These are phyloP conservation scores for Montipora efflorescens DNA, from an alignment of 64 coral and sea anemone genomes.

Conservation along the genomic window DNA sequence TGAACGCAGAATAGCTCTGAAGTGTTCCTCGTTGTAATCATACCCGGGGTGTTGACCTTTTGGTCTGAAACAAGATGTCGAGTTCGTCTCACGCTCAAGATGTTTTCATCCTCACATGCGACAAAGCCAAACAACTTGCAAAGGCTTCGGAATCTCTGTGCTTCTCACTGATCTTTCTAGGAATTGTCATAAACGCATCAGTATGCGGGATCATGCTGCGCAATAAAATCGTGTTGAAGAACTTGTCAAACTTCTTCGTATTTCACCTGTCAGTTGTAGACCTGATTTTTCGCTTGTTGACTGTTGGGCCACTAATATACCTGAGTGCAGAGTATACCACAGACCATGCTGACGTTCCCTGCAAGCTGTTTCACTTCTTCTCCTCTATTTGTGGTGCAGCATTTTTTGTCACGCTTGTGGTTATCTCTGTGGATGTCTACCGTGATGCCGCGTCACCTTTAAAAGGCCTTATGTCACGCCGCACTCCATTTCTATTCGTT, in stretches of 20 bases:
- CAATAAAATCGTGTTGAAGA: constrained; percentile 46
- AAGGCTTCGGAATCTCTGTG: background rate
- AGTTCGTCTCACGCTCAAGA: background rate
- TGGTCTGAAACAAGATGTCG: background rate
- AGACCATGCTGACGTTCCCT: background rate
- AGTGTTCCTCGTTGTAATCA: background rate
- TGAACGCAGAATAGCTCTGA: background rate
- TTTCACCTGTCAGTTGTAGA: constrained; percentile 58
- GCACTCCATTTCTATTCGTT: constrained; percentile 24
- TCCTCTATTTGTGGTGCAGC: constrained; percentile 45
- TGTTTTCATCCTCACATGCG: background rate
- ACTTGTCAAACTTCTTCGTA: constrained; percentile 70
- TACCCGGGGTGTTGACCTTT: too few species aligned
- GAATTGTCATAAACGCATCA: constrained; percentile 27
- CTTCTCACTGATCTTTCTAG: constrained; percentile 10
- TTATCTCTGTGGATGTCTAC: constrained; percentile 58
- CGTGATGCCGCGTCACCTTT: constrained; percentile 29
- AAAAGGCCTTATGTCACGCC: constrained; percentile 35
- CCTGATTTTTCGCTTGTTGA: constrained; percentile 45
- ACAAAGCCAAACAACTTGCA: constrained; percentile 18
- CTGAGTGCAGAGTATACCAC: background rate
- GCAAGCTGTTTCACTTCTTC: constrained; percentile 39
- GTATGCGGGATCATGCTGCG: constrained; percentile 33
- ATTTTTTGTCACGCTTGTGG: constrained; percentile 46
- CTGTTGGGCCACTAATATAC: constrained; percentile 19